Percentiles rank a stretch among this genome's conserved stretches.
Conservation (phyloP, 2,888 invertebrate genomes). For the Drosophila longiperda region DNA sequence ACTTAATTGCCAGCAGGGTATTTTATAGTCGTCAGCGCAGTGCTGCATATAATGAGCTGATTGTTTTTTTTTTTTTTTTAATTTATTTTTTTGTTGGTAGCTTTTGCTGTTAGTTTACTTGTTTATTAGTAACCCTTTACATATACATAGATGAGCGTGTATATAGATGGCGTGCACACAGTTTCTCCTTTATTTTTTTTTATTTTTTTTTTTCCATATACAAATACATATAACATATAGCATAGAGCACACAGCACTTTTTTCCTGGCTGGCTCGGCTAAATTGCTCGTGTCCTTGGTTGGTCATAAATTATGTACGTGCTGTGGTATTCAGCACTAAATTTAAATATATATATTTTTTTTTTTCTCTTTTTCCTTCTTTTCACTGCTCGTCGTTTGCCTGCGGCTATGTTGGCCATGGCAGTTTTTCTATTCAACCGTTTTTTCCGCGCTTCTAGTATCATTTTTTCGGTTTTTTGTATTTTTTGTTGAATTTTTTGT, state of each 20-base stretch:
- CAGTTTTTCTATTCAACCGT: slow-evolving; percentile 41
- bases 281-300: slow-evolving; percentile 81
- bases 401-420: slow-evolving; percentile 37
- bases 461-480: slow-evolving; percentile 7
- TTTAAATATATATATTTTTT: slow-evolving; percentile 72
- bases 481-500: slow-evolving; percentile 1
- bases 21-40: slow-evolving; percentile 12
- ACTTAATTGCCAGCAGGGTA: slow-evolving; percentile 25
- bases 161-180: slow-evolving; percentile 13
- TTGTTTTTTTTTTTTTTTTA: neutral
- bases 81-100: slow-evolving; percentile 16
- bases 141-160: slow-evolving; percentile 22
- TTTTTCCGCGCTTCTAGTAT: slow-evolving; percentile 13
- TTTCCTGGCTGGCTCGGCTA: slow-evolving; percentile 67
- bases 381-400: slow-evolving; percentile 7
- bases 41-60: slow-evolving; percentile 44
- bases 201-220: slow-evolving; percentile 33
- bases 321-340: slow-evolving; percentile 81
- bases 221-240: slow-evolving; percentile 5
- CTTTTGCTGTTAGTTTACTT: slow-evolving; percentile 60
- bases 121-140: slow-evolving; percentile 61
- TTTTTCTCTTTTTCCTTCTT: slow-evolving; percentile 19
- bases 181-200: slow-evolving; percentile 27
- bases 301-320: slow-evolving; percentile 82
- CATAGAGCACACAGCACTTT: slow-evolving; percentile 39